Base-by-base conservation (phyloP, 2,888 invertebrate species). In the Dexiosoma caninum region DNA sequence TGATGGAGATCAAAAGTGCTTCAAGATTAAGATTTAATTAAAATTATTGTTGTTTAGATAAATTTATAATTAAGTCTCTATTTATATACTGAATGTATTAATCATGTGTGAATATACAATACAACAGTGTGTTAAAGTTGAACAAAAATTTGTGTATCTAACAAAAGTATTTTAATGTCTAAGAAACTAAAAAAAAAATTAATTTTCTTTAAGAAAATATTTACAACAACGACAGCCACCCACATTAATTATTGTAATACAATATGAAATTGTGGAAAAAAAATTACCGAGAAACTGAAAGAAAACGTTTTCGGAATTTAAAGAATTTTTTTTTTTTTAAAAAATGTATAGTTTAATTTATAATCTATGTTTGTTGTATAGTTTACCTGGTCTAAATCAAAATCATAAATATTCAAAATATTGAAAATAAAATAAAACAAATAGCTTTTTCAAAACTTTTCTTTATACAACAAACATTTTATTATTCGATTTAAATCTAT, bases 41-140 rank as follows among this genome's bases (percentile, higher is more conserved):
- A 57, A 67, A 67, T 42, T 53, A 85, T 86, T 86, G 85, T 78
- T 83, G 83, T 77, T 46, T 70, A 70, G 53, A 70, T 27, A 77
- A 77, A 77, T 77, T 44, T 62, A 46, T 5, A 35, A 49, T 59
- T 72, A 60, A 60, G 51, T 32, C 12, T 32, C 12, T 64, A 37
- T 64, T 53, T 70, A 70, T 62, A 44, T 69, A 14, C 37, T 60
- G 59, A 23, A 27, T 42, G 59, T 32, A 42, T 42, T 42, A 16
- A 19, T 44, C 55, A 10, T 30, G 40, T 23, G 16, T 66, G 64
- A 57, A 46, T 75, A 40, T 57, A 32, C 35, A 42, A 53, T 32
- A 32, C 42, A 42, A 69, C 37, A 59, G 27, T 35, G 53, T 42
- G 40, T 30, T 14, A 55, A 32, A 19, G 16, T 55, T 30, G 23